Percentiles rank a stretch among this genome's conserved stretches.
These are phyloP conservation scores for Myzus persicae DNA, from an alignment of 1,140 invertebrate genomes.

Conservation along the genomic window DNA sequence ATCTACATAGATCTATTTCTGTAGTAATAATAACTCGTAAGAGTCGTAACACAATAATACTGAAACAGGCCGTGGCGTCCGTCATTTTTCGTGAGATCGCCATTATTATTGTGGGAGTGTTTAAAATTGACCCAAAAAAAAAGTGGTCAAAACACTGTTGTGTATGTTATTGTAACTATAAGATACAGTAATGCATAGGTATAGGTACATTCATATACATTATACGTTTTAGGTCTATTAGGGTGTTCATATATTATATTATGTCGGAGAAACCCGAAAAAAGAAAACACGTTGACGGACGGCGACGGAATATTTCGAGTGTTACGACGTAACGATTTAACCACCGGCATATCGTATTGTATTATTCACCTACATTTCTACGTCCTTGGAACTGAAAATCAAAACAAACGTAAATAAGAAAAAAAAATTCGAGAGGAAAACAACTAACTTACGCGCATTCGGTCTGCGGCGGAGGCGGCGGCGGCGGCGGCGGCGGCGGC, in stretches of 20 bases:
- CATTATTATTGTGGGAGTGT: no score
- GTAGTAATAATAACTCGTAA: background rate
- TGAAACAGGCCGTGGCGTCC: background rate
- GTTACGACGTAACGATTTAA: background rate
- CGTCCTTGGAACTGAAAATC: background rate
- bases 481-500: no score
- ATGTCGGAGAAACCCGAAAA: background rate
- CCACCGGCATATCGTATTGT: background rate
- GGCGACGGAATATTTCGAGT: background rate
- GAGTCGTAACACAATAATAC: no score
- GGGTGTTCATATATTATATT: background rate
- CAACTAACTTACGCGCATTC: background rate
- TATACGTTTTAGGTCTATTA: background rate
- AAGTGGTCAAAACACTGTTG: background rate
- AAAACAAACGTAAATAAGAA: conserved; percentile 27
- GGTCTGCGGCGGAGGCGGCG: background rate
- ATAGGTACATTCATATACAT: background rate
- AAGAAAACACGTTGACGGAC: background rate
- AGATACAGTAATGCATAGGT: background rate
- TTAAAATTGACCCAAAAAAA: background rate
- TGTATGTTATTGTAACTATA: background rate
- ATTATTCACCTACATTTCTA: background rate
- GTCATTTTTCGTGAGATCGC: no score
- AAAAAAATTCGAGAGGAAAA: background rate
- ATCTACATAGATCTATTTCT: background rate